Base-by-base conservation (phyloP, 2,113 vertebrate genomes). In the Gambusia affinis region DNA sequence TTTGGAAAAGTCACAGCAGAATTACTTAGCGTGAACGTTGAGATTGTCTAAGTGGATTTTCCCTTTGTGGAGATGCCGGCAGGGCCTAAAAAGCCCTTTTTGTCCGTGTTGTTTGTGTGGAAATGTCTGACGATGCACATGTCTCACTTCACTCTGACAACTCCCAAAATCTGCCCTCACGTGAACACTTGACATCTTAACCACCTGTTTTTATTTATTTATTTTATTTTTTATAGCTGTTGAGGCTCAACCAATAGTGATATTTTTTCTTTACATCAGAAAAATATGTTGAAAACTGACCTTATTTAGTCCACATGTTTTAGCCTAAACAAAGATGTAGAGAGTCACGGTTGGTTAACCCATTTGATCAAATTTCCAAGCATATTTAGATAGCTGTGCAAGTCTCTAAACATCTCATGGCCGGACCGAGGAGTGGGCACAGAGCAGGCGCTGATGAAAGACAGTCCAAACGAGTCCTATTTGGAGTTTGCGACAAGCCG, bases 11-110 rank as follows among this genome's bases (percentile, higher is more conserved):
- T 75, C 71, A 54, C 63, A 70, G 65, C 51, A 80, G 77, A 86
- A 81, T 70, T 66, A 82, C 72, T 84, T 82, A 64, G 61, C 69
- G 63, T 63, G 31, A 81, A 76, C 76, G 84, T 35, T 76, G 51
- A 76, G 71, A 86, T 90, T 77, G 72, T 88, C 78, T 86, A 64
- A 67, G 74, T 63, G 72, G 64, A 76, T 76, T 78, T 76, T 67
- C 64, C 57, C 57, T 68, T 64, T 64, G 67, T 57, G 61, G 79
- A 75, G 22, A n/a, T n/a, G 66, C 78, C 62, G 39, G 66, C 66
- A 11, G 51, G 39, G 42, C 67, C 51, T n/a, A 17, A 7, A 57
- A 57, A 57, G 51, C 51, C 5, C 51, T 57, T 57, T 37, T 11
- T 57, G 51, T 80, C 83, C 57, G 82, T 74, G 42, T 54, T 79